Percentiles rank a stretch among this genome's conserved stretches.
Conservation (phyloP, 2,797 vertebrate species). For the Lepilemur septentrionalis region DNA sequence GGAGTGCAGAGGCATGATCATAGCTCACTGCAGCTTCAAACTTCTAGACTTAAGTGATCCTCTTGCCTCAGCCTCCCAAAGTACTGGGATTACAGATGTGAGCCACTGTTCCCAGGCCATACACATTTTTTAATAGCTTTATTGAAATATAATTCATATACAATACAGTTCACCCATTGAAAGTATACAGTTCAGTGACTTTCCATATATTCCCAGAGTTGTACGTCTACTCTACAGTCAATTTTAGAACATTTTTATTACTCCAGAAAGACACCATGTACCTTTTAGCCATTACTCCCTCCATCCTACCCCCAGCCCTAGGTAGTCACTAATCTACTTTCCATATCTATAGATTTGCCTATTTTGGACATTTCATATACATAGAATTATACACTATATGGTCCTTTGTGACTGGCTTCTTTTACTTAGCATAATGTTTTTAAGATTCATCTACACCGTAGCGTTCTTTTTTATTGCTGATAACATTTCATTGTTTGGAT, state of each 20-base stretch:
- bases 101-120: too few species aligned
- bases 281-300: neutral
- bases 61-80: too few species aligned
- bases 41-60: too few species aligned
- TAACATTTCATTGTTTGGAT: conserved; percentile 37
- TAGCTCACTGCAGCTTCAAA: neutral
- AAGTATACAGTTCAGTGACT: neutral
- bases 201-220: conserved; percentile 23
- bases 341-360: neutral
- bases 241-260: conserved; percentile 39
- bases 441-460: neutral
- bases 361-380: neutral
- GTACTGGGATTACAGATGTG: too few species aligned
- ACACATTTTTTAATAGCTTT: conserved; percentile 30
- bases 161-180: neutral
- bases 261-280: neutral
- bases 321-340: neutral
- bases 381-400: neutral
- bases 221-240: neutral
- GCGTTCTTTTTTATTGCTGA: neutral
- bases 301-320: neutral
- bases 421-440: conserved; percentile 32
- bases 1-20: neutral
- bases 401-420: neutral
- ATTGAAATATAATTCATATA: neutral